Base-by-base conservation (phyloP, 2,797 vertebrate genomes). In the Spondyliosoma cantharus region DNA sequence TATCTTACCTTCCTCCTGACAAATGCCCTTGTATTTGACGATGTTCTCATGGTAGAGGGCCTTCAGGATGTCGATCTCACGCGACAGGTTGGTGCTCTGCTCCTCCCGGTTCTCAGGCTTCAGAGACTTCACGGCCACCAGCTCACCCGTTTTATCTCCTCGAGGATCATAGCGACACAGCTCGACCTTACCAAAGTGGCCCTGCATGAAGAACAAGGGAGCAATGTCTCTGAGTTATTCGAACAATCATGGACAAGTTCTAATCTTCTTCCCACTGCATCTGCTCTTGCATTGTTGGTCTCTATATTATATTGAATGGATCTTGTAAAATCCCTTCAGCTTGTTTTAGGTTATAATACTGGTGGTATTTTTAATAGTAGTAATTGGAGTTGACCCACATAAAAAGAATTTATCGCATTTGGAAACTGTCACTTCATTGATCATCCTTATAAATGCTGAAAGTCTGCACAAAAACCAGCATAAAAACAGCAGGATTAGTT, bases 1-100 rank as follows among this genome's bases (percentile, higher is more conserved):
- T 5, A 20, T 15, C 71, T 87, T 93, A 98, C 98, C 97, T 5
- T 99, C 97, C 71, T 99, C 97, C 2, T 95, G 96, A 90, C 97
- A 99, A 86, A 99, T 99, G 63, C 98, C 98, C 78, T 99, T 99
- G 87, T 99, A 99, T 73, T 97, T 99, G 67, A 99, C 98, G 0
- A 99, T 99, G 93, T 99, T 99, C 67, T 99, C 96, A 0, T 99
- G 98, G 84, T 98, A 99, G 22, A 99, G 97, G 29, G 96, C 97
- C 90, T 96, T 96, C 79, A 99, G 83, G 90, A 99, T 98, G 89
- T 97, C 93, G 0, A 99, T 98, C 91, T 99, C 98, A 58, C 96
- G 95, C 85, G 96, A 96, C 81, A 99, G 96, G 76, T 97, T 97
- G 66, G 95, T 96, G 13, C 96, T 96, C 91, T 98, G 97, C 86